Base-by-base conservation (phyloP, 53 echinoderm and acorn worm genomes). In the Antedon mediterranea region DNA sequence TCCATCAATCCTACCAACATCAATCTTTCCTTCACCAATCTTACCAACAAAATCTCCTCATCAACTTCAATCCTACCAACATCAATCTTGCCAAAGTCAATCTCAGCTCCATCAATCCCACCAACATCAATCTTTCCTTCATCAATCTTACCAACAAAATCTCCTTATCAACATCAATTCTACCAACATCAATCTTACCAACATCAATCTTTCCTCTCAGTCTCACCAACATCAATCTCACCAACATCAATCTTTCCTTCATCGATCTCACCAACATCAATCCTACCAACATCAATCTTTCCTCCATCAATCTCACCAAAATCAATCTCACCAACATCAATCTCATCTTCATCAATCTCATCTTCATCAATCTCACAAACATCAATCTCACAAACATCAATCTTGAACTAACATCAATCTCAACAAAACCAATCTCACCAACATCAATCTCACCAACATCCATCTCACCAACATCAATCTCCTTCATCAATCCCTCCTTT, bases 181-280 rank as follows among this genome's bases (percentile, higher is more conserved):
- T 15, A 32, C n/a, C n/a, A n/a, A n/a, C n/a, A n/a, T n/a, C n/a
- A n/a, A n/a, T n/a, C n/a, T n/a, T n/a, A n/a, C n/a, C n/a, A n/a
- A n/a, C n/a, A n/a, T n/a, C n/a, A n/a, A n/a, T n/a, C n/a, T n/a
- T n/a, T n/a, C n/a, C n/a, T n/a, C n/a, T 74, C 30, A 74, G 29
- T 18, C 28, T 74, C 75, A 74, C 75, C 75, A n/a, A n/a, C 30
- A 74, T 74, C 30, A 74, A 29, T 18, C 28, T 74, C 75, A 74
- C 75, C 75, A n/a, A n/a, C n/a, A n/a, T n/a, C n/a, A n/a, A n/a
- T n/a, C n/a, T n/a, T n/a, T n/a, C n/a, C n/a, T n/a, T n/a, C n/a
- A n/a, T 30, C 75, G 74, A 20, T 32, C 11, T 30, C 75, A 28
- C 13, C 41, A 7, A 7, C 5, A 41, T 41, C 5, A 41, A 13